phyloP scores from a whole-genome alignment of 2,888 invertebrate species.

The Acleris emargana region DNA sequence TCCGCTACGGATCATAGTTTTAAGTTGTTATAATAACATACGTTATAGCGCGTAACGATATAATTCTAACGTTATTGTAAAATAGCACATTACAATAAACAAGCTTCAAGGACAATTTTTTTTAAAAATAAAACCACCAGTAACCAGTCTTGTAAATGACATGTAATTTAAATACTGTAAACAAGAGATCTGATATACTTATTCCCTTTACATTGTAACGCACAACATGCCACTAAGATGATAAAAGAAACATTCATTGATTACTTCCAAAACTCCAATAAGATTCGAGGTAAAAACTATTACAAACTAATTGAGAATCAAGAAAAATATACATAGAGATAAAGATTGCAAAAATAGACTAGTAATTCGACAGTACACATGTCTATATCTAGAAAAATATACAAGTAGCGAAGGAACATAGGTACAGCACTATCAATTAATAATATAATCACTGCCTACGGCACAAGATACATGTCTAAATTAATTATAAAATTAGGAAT shows the following conservation, averaged over 20 bases:
- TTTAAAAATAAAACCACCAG: slow-evolving; percentile 85
- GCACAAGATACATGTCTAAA: slow-evolving; percentile 46
- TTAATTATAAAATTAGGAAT: slow-evolving; percentile 47
- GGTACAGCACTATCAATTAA: slow-evolving; percentile 38
- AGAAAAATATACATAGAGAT: slow-evolving; percentile 40
- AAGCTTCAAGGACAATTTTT: too few species aligned
- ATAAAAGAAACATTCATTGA: slow-evolving; percentile 35
- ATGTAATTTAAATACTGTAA: slow-evolving; percentile 83
- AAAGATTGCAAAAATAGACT: slow-evolving; percentile 36
- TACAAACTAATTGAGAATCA: slow-evolving; percentile 36
- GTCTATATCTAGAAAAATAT: slow-evolving; percentile 45
- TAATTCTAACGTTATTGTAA: too few species aligned
- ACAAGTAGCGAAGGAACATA: slow-evolving; percentile 57
- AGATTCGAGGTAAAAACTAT: slow-evolving; percentile 30
- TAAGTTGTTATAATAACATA: too few species aligned
- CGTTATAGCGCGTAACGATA: too few species aligned
- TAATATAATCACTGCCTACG: slow-evolving; percentile 49
- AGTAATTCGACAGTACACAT: slow-evolving; percentile 26
- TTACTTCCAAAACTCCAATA: slow-evolving; percentile 17
- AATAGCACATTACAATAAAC: too few species aligned
- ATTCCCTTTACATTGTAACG: slow-evolving; percentile 61
- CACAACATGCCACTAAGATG: slow-evolving; percentile 33
- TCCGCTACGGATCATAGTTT: too few species aligned
- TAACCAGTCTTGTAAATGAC: slow-evolving; percentile 80
- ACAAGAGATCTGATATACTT: slow-evolving; percentile 76